Base-by-base conservation (phyloP, 2,113 vertebrate genomes). In the Platysteira castanea region DNA sequence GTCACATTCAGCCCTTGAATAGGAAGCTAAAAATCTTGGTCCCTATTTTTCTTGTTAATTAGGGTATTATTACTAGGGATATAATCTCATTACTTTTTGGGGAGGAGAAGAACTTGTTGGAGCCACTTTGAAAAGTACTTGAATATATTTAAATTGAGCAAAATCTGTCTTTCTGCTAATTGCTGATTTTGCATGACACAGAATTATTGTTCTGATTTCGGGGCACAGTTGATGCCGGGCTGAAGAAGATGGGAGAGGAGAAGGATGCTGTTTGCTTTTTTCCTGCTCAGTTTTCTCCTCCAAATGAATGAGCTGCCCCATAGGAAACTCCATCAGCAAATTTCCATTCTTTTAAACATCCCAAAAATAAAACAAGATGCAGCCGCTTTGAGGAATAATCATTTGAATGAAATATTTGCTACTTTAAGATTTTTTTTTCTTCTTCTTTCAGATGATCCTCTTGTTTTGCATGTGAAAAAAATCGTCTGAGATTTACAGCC, bases 401-500 rank as follows among this genome's bases (percentile, higher is more conserved):
- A 82, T 92, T 95, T 95, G 92, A 95, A 94, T 90, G 69, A 94
- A 87, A 95, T 91, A 95, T 94, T 96, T 95, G 85, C 87, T 88
- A 80, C 93, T 96, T 97, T 54, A 57, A 76, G 89, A 59, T 91
- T 94, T 92, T 71, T 71, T 78, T 77, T 17, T 6, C 64, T 96
- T 60, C 49, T 53, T 65, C 84, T 96, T 97, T 95, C 94, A 95
- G 95, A 95, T 90, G 94, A 97, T 96, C 84, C 93, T 94, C 95
- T 96, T 95, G 95, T 93, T 97, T 97, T 97, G 95, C 96, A 96
- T 98, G 95, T 96, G 92, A 97, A 96, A 96, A 93, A 96, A 94
- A 93, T 97, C 95, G 97, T 97, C 97, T 98, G 97, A 98, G 98
- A 97, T 98, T 98, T 97, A 95, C 95, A 97, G 98, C 98, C 98